Evolutionary conservation across 2,113 vertebrate species (phyloP), one percentile per base, ranked within the genome.

Genomic region (Promerops cafer): DNA sequence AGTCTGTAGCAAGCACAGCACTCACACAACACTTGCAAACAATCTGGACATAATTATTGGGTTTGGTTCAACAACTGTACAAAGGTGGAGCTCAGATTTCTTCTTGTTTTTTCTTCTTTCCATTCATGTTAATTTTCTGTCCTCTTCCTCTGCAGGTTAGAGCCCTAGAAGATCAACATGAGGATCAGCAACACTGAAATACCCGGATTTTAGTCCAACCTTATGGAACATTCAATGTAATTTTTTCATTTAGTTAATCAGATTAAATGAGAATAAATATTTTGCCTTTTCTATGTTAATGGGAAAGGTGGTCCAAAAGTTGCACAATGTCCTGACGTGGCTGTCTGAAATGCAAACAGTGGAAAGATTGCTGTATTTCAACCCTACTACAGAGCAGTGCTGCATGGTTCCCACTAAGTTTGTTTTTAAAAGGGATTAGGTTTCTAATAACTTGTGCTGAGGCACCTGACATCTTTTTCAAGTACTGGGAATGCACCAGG

Each of bases 101-200:
- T 39, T 33, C 9, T 14, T 44, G 7, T 11, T 7, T 20, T 40
- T 49, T 22, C 14, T 83, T 33, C 20, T 59, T 77, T 74, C 49
- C 22, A 61, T 71, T 84, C 61, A 60, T 44, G 22, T 26, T 45
- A 60, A 65, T 79, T 88, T 93, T 90, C 57, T 94, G 30, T 94
- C 20, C 33, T 93, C 19, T 91, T 76, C 59, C 63, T 50, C 27
- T 81, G 27, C 86, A 95, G 95, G 76, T 89, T 71, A 81, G 60
- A 81, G 42, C 20, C 28, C 21, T 9, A 40, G 35, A 89, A 80
- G 42, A 90, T 2, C 16, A 47, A 50, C 8, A 26, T 13, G 56
- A 89, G 45, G 83, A 92, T 35, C 52, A 68, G 20, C 86, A 94
- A 31, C 52, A 71, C 26, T 37, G 44, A 71, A 78, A 82, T 44